These are phyloP conservation scores for Channa striata DNA, from an alignment of 2,797 vertebrate species.

Conservation along the genomic window DNA sequence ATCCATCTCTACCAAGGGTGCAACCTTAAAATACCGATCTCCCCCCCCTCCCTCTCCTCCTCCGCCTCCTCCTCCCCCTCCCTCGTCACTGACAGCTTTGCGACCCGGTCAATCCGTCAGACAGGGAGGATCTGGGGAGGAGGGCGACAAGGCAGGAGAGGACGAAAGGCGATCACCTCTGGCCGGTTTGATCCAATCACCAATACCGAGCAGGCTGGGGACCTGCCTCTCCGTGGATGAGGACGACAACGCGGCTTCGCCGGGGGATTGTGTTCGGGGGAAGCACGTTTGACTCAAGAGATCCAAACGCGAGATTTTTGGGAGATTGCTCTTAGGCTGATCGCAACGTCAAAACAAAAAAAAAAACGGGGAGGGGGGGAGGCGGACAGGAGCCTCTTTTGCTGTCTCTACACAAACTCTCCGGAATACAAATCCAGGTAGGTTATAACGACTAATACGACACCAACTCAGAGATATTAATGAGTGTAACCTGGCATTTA, in stretches of 20 bases:
- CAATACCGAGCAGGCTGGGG: conserved; percentile 57
- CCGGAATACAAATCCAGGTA: conserved; percentile 80
- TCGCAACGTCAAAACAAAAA: conserved; percentile 29
- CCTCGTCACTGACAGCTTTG: conserved; percentile 78
- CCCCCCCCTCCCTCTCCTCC: not conserved
- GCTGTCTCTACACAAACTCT: conserved; percentile 46
- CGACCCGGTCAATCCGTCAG: conserved; percentile 79
- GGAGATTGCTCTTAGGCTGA: conserved; percentile 25
- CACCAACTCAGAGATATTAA: conserved; percentile 35
- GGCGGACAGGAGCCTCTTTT: conserved; percentile 55
- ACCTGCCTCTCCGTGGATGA: conserved; percentile 63
- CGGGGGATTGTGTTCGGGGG: conserved; percentile 50
- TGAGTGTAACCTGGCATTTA: conserved; percentile 10
- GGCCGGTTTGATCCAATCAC: conserved; percentile 70
- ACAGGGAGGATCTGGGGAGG: conserved; percentile 73
- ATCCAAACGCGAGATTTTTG: conserved; percentile 25
- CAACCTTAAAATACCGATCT: conserved; percentile 76
- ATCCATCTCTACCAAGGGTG: conserved; percentile 67
- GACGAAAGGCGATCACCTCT: conserved; percentile 76
- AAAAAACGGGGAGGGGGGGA: conserved; percentile 19
- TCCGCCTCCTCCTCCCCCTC: conserved; percentile 40
- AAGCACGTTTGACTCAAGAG: conserved; percentile 46
- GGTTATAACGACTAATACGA: conserved; percentile 38
- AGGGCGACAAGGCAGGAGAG: conserved; percentile 66
- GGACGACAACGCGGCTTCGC: conserved; percentile 62